A percentile compares a stretch with the other conserved stretches of the same genome.
Evolutionary conservation across 2,797 vertebrate genomes (phyloP).

Genomic region (Paguma larvata): DNA sequence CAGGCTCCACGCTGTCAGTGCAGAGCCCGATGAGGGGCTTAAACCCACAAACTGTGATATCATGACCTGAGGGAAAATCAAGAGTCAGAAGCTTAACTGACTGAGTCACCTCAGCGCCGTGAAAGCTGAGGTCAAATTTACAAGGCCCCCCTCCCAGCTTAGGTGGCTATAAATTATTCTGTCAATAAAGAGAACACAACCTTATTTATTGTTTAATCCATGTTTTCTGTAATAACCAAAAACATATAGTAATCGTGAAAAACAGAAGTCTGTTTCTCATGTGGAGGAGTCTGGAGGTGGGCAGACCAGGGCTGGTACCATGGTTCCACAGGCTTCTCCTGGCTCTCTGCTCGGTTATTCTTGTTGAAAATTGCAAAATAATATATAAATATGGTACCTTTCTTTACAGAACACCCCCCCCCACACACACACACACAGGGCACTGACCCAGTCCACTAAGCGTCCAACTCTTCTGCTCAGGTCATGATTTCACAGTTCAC

Average conservation of each 20-base stretch:
- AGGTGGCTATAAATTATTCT: too few relatives aligned
- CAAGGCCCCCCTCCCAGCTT: neutral
- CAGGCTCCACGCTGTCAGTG: too few relatives aligned
- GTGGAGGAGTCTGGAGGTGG: neutral
- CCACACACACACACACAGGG: too few relatives aligned
- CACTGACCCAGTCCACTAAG: too few relatives aligned
- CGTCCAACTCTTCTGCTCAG: too few relatives aligned
- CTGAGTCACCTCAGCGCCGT: too few relatives aligned
- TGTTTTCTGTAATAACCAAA: neutral
- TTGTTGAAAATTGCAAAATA: neutral
- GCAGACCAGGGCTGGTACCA: too few relatives aligned
- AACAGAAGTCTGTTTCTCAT: neutral
- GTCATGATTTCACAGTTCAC: too few relatives aligned
- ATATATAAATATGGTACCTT: neutral
- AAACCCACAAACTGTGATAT: too few relatives aligned
- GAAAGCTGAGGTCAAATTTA: neutral
- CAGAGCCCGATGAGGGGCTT: too few relatives aligned
- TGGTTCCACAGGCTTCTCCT: neutral
- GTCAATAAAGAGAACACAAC: neutral
- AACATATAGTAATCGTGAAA: neutral
- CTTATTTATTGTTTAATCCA: neutral
- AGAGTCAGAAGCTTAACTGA: too few relatives aligned
- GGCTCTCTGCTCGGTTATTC: neutral
- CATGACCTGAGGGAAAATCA: too few relatives aligned
- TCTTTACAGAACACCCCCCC: neutral